phyloP scores from a whole-genome alignment of 2,113 vertebrate genomes.

The Kryptolebias marmoratus region DNA sequence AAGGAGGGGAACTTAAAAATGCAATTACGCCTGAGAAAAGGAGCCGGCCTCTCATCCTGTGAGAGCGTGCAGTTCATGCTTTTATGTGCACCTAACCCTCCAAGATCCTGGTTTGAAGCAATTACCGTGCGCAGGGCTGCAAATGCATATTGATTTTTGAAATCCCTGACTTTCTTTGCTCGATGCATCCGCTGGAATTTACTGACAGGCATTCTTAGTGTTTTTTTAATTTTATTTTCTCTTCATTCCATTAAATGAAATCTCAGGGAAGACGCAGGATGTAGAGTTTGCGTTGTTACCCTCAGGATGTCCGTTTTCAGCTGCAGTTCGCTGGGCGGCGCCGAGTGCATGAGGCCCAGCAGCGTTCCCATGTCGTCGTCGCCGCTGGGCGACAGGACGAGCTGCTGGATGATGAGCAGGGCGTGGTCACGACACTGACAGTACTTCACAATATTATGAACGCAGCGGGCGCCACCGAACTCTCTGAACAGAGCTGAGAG shows the following conservation, averaged over 20 bases:
- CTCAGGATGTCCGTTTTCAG: conserved; percentile 94
- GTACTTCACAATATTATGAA: conserved; percentile 97
- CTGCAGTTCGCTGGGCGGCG: conserved; percentile 90
- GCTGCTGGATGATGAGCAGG: conserved; percentile 95
- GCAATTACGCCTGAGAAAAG: conserved; percentile 47
- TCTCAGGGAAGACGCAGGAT: not conserved
- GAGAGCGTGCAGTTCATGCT: conserved; percentile 8
- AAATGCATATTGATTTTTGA: conserved; percentile 45
- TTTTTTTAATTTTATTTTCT: too few relatives aligned
- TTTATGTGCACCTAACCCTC: conserved; percentile 26
- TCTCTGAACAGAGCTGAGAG: conserved; percentile 92
- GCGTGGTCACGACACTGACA: conserved; percentile 95
- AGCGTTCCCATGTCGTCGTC: conserved; percentile 99
- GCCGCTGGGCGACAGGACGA: conserved; percentile 93
- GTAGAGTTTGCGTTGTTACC: conserved; percentile 73
- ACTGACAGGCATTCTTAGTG: not conserved
- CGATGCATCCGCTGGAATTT: not conserved
- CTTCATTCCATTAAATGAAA: not conserved
- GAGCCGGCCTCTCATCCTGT: conserved; percentile 33
- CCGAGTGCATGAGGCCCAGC: conserved; percentile 96
- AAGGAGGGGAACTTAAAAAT: conserved; percentile 32
- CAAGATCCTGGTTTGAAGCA: conserved; percentile 12
- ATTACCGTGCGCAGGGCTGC: conserved; percentile 31
- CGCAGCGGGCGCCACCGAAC: conserved; percentile 94
- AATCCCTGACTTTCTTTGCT: conserved; percentile 17